Base-by-base conservation (phyloP, 2,888 invertebrate species). In the Leptinotarsa tumamoca region DNA sequence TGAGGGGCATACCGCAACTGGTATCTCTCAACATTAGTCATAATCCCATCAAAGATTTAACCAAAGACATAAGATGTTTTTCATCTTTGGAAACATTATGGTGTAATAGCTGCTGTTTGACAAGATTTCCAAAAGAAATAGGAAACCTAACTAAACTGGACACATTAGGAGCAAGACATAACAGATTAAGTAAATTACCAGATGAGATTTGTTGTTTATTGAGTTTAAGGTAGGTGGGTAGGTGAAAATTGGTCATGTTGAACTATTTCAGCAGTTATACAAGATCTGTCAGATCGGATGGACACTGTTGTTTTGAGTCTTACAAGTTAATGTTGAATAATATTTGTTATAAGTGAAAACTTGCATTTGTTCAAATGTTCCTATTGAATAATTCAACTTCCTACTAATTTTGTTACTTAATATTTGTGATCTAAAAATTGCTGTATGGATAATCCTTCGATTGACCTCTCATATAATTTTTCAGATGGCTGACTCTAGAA, bases 401-500 rank as follows among this genome's bases (percentile, higher is more conserved):
- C 1, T 51, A 18, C 50, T 51, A 33, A 2, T 21, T 58, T 52
- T 1, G 10, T 27, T 66, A 66, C 66, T 27, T 13, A 21, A 27
- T 43, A 43, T 43, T 10, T 0, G 0, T 43, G 10, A 43, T 43
- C 10, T 43, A 43, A 10, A 43, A 43, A 3, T 10, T 10, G 10
- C 43, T 43, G 43, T 43, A 43, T 43, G 10, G 0, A 43, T 43
- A 43, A 43, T 13, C 2, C 43, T 43, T 43, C 1, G 3, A 43
- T 43, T 43, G 43, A 43, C 52, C 70, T 56, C 23, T 68, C 7
- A 17, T 50, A 33, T 7, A 7, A 7, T 33, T 33, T 58, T 58
- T n/a, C 52, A 92, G 93, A 84, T 94, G 94, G 93, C 83, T 94
- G 18, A 93, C 94, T 0, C 85, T 93, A 67, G 93, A 94, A 82